These are phyloP conservation scores for Galleria mellonella DNA, from an alignment of 1,140 invertebrate genomes.

Conservation along the genomic window DNA sequence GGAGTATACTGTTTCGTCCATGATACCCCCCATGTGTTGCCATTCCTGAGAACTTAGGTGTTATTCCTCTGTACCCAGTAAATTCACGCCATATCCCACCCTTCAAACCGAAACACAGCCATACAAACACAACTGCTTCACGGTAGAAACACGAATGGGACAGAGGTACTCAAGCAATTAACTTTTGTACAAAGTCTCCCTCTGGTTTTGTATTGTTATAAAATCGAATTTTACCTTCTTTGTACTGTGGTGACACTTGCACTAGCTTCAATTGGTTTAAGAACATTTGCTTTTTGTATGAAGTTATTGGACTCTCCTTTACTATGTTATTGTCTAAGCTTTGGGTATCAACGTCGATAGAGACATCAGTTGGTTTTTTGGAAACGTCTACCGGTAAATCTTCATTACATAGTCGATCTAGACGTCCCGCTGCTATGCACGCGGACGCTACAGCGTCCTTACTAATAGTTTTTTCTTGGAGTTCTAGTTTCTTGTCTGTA, in stretches of 20 bases:
- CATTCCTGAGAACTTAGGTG: too few relatives aligned
- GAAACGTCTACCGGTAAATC: not conserved
- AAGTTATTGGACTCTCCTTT: not conserved
- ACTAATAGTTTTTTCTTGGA: slow-evolving; percentile 37
- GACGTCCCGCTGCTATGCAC: slow-evolving; percentile 44
- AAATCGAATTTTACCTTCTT: slow-evolving; percentile 32
- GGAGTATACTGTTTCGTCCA: too few relatives aligned
- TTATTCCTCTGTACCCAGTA: too few relatives aligned
- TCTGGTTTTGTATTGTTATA: not conserved
- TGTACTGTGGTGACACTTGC: slow-evolving; percentile 32
- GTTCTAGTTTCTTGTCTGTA: slow-evolving; percentile 43
- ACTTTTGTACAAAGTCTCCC: not conserved
- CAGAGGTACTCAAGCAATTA: not conserved
- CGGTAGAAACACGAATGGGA: too few relatives aligned
- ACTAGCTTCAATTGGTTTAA: slow-evolving; percentile 36
- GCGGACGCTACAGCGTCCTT: slow-evolving; percentile 43
- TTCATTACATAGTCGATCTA: slow-evolving; percentile 34
- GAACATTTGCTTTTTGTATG: slow-evolving; percentile 37
- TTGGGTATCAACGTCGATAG: not conserved
- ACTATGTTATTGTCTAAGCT: not conserved
- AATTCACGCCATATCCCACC: too few relatives aligned
- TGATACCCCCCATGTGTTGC: too few relatives aligned
- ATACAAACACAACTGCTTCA: too few relatives aligned
- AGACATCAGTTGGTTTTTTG: slow-evolving; percentile 1
- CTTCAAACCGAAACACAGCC: too few relatives aligned